These are phyloP conservation scores for Acanthurus lineatus DNA, from an alignment of 2,797 vertebrate species.

Conservation along the genomic window DNA sequence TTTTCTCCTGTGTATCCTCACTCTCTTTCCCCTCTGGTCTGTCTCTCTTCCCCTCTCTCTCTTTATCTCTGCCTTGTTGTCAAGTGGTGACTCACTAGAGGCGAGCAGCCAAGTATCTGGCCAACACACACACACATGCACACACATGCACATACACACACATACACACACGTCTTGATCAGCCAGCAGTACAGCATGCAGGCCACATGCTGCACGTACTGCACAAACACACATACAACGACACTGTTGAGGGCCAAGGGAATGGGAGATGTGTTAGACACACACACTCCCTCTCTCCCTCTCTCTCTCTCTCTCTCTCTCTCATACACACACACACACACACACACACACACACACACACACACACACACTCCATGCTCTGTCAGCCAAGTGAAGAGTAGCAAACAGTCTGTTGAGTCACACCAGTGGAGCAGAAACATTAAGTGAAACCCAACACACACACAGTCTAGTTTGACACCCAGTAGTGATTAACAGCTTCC, in stretches of 20 bases:
- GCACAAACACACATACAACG: conserved; percentile 50
- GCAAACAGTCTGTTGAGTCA: conserved; percentile 69
- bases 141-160: conserved; percentile 33
- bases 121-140: conserved; percentile 42
- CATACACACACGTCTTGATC: conserved; percentile 42
- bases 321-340: conserved; percentile 27
- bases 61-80: conserved; percentile 71
- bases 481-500: conserved; percentile 38
- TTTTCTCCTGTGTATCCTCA: conserved; percentile 10
- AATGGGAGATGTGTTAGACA: conserved; percentile 42
- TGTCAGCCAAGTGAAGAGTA: conserved; percentile 70
- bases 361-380: conserved; percentile 34
- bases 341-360: conserved; percentile 23
- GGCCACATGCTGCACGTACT: conserved; percentile 71
- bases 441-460: conserved; percentile 43
- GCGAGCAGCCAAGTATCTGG: conserved; percentile 69
- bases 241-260: conserved; percentile 49
- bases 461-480: conserved; percentile 37
- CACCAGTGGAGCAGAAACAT: conserved; percentile 59
- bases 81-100: conserved; percentile 76
- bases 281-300: neutral
- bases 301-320: too few species aligned
- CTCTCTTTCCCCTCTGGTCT: conserved; percentile 17
- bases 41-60: conserved; percentile 30
- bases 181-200: conserved; percentile 69